Evolutionary conservation across 2,797 vertebrate species (phyloP).

Genomic region (Myioborus miniatus): DNA sequence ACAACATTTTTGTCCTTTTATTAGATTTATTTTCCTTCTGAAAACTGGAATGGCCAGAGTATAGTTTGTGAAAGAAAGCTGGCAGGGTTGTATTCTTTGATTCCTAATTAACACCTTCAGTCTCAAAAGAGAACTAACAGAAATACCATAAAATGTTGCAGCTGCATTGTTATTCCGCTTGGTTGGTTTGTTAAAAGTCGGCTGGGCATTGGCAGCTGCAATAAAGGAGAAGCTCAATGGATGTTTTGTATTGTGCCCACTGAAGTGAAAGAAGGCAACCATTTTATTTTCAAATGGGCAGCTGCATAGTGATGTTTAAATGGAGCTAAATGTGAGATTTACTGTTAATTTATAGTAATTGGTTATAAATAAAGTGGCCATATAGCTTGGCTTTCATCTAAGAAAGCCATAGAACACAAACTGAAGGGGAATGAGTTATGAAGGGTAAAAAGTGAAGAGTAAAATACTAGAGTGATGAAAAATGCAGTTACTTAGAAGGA

Average conservation of each 20-base stretch:
- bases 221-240: constrained; percentile 82
- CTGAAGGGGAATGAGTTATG: constrained; percentile 32
- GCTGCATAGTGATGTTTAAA: constrained; percentile 81
- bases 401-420: constrained; percentile 41
- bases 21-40: constrained; percentile 82
- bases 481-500: constrained; percentile 41
- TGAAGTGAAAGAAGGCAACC: constrained; percentile 85
- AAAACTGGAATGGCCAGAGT: constrained; percentile 78
- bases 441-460: constrained; percentile 19
- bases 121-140: constrained; percentile 81
- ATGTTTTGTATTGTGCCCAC: constrained; percentile 84
- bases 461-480: constrained; percentile 29
- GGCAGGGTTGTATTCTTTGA: constrained; percentile 81
- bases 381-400: constrained; percentile 57
- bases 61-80: constrained; percentile 79
- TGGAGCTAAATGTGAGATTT: constrained; percentile 84
- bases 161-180: constrained; percentile 86
- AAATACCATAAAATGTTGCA: constrained; percentile 86
- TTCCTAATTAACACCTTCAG: constrained; percentile 86
- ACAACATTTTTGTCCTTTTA: constrained; percentile 84
- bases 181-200: constrained; percentile 86
- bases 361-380: constrained; percentile 75
- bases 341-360: constrained; percentile 83
- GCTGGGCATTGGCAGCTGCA: constrained; percentile 81
- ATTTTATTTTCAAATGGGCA: constrained; percentile 85